phyloP scores from a whole-genome alignment of 2,113 vertebrate species.

The Syrmaticus mikado region DNA sequence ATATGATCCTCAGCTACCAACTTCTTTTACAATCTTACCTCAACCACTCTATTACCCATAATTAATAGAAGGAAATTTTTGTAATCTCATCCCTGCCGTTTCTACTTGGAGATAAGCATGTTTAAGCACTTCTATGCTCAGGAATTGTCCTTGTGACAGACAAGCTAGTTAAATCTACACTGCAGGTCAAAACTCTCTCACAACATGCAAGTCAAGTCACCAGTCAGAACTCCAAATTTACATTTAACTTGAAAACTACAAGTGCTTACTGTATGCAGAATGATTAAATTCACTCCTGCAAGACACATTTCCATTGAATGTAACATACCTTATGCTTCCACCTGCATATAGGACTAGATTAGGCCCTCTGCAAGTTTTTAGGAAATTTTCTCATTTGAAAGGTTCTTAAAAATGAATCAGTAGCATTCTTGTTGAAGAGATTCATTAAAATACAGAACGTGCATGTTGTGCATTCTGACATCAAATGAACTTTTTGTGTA shows the following conservation, averaged over 20 bases:
- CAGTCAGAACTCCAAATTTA: not conserved
- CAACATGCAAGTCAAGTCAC: not conserved
- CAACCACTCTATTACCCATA: not conserved
- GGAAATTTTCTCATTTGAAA: not conserved
- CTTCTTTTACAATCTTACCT: not conserved
- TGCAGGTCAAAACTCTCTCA: not conserved
- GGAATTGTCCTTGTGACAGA: not conserved
- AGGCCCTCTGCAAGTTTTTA: not conserved
- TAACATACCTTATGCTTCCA: not conserved
- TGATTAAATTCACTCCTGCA: not conserved
- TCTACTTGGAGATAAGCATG: not conserved
- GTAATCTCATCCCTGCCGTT: not conserved
- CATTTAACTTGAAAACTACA: not conserved
- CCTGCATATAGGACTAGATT: not conserved
- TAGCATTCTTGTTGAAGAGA: not conserved
- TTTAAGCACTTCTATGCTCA: not conserved
- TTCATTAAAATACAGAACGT: not conserved
- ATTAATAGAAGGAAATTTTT: not conserved
- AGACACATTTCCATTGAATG: not conserved
- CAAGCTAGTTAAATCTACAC: rapidly evolving
- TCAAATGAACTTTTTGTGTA: not conserved
- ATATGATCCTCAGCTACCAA: not conserved
- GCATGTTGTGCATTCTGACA: not conserved
- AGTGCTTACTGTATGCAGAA: not conserved
- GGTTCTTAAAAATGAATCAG: not conserved